phyloP scores from a whole-genome alignment of 1,140 invertebrate genomes.

The Proctacanthus coquilletti region DNA sequence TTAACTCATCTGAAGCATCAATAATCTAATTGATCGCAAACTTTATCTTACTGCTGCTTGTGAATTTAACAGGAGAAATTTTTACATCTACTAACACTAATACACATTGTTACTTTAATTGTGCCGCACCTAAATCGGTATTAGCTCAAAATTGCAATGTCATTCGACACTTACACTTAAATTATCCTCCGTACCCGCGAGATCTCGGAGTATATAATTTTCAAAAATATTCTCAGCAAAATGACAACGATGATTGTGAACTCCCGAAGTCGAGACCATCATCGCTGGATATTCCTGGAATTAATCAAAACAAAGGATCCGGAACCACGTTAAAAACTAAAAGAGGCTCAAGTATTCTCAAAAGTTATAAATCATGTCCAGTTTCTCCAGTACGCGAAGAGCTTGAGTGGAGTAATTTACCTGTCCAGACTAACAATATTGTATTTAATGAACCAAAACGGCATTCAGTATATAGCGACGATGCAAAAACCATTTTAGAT shows the following conservation, averaged over 20 bases:
- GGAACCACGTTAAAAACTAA: conserved; percentile 8
- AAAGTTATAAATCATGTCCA: conserved; percentile 50
- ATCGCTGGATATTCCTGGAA: too few relatives aligned
- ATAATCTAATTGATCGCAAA: too few relatives aligned
- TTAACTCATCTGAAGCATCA: too few relatives aligned
- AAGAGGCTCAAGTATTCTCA: conserved; percentile 41
- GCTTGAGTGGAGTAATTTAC: conserved; percentile 41
- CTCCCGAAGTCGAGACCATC: neutral
- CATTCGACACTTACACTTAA: conserved; percentile 28
- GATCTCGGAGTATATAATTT: conserved; percentile 28
- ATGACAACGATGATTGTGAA: conserved; percentile 1
- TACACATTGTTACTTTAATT: conserved; percentile 22
- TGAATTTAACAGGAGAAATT: too few relatives aligned
- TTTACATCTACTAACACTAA: conserved; percentile 7
- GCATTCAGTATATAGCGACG: conserved; percentile 32
- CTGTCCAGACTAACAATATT: conserved; percentile 12
- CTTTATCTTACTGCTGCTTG: too few relatives aligned
- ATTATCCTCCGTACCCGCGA: conserved; percentile 29
- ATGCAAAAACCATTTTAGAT: conserved; percentile 40
- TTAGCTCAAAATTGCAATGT: conserved; percentile 29
- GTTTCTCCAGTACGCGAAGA: conserved; percentile 51
- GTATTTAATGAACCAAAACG: conserved; percentile 19
- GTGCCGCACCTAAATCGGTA: conserved; percentile 28
- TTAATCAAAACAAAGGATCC: too few relatives aligned
- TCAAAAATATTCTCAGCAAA: too few relatives aligned